A percentile compares a stretch with the other conserved stretches of the same genome.
These are phyloP conservation scores for Stigmatopora argus DNA, from an alignment of 2,113 vertebrate species.

Conservation along the genomic window DNA sequence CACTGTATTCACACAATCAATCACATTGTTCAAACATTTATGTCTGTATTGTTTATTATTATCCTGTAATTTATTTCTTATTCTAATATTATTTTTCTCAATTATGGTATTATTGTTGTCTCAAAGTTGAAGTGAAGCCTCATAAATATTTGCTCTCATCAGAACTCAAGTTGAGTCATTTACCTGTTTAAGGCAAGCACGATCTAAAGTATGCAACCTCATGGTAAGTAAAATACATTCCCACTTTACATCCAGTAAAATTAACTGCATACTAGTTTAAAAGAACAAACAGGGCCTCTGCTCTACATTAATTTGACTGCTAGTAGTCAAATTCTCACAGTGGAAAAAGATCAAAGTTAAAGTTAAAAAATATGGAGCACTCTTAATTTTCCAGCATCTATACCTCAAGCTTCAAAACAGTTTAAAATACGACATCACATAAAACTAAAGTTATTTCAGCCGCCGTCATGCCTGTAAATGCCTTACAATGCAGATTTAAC, in stretches of 20 bases:
- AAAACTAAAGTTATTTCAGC: slow-evolving; percentile 13
- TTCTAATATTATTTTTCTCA: background rate
- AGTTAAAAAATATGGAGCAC: background rate
- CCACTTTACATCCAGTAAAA: background rate
- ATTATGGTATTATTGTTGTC: background rate
- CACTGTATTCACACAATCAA: background rate
- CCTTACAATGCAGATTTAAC: slow-evolving; percentile 11
- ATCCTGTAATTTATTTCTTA: too few relatives aligned
- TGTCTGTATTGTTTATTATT: background rate
- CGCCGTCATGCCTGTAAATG: slow-evolving; percentile 7
- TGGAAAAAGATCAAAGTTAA: background rate
- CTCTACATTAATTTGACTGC: background rate
- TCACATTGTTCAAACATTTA: background rate
- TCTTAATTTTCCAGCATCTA: slow-evolving; percentile 19
- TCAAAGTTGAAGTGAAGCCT: background rate
- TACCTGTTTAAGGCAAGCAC: background rate
- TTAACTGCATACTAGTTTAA: background rate
- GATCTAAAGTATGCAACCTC: background rate
- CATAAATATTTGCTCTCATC: background rate
- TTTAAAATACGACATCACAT: slow-evolving; percentile 18
- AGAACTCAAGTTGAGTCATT: background rate
- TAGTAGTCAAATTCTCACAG: background rate
- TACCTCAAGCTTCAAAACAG: background rate
- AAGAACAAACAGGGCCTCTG: background rate
- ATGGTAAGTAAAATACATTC: background rate